Conservation (phyloP, 1,140 invertebrate species). For the Diachasma alloeum region DNA sequence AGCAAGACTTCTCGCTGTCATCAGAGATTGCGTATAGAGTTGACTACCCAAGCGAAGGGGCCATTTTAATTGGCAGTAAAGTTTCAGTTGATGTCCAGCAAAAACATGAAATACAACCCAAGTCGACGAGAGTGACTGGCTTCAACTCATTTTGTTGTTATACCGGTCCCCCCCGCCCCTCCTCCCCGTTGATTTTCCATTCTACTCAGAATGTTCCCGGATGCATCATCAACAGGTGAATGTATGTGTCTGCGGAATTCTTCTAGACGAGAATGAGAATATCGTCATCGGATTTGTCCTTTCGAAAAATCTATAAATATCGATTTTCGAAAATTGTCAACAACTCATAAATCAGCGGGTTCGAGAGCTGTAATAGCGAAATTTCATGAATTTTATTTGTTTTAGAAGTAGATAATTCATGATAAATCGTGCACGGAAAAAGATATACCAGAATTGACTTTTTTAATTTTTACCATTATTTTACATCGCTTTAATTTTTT, state of each 20-base stretch:
- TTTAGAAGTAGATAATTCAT: not conserved
- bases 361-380: too few relatives aligned
- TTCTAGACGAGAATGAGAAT: not conserved
- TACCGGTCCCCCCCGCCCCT: not conserved
- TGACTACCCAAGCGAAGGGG: not conserved
- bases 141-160: not conserved
- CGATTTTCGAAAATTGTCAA: not conserved
- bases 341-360: not conserved
- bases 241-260: not conserved
- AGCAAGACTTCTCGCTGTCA: not conserved
- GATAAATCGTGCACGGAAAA: too few relatives aligned
- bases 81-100: slow-evolving; percentile 31
- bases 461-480: too few relatives aligned
- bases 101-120: slow-evolving; percentile 42
- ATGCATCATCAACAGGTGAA: not conserved
- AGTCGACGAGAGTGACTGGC: not conserved
- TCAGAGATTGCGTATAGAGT: slow-evolving; percentile 4
- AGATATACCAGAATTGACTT: too few relatives aligned
- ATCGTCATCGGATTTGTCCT: not conserved
- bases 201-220: not conserved
- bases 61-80: slow-evolving; percentile 46
- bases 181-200: not conserved
- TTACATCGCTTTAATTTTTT: too few relatives aligned
- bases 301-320: not conserved
- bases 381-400: too few relatives aligned